Base-by-base conservation (phyloP, 2,113 vertebrate species). In the Salminus brasiliensis region DNA sequence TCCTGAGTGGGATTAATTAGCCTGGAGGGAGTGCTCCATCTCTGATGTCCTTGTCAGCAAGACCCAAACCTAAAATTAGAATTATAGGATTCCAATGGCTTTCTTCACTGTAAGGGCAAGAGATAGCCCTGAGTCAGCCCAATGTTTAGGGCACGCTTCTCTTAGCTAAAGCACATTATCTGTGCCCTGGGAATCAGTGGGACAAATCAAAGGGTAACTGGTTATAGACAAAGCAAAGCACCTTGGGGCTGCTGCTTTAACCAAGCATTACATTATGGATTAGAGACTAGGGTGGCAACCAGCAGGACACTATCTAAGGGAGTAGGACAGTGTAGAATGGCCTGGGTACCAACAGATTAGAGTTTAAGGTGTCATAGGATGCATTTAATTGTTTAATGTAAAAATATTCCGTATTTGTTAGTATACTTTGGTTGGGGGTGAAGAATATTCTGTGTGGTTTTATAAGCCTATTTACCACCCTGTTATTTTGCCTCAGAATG, bases 11-110 rank as follows among this genome's bases (percentile, higher is more conserved):
- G 84, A 88, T 87, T 91, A 91, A 92, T 92, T 88, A 87, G 85
- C 84, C 90, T 87, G 82, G 21, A 0, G 92, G 90, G 90, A 87
- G 85, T 79, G 52, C 84, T 91, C 87, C 84, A 86, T 89, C 89
- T 88, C 85, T 52, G 83, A 85, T 68, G 81, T 85, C 87, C 87
- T 87, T 90, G 89, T 91, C 91, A 88, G 86, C 87, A 85, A 71
- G 62, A 83, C 67, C 83, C 86, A 89, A 90, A 65, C 88, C 81
- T 81, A 85, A 88, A 92, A 90, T 92, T 91, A 89, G 85, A 91
- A 91, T 88, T 90, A 92, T 88, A 87, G 91, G 84, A 90, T 91
- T 92, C 85, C 87, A 59, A 85, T 91, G 89, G 87, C 81, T 87
- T 81, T 84, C 86, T 88, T 85, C 84, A 90, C 87, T 79, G 79